Evolutionary conservation across 1,140 invertebrate species (phyloP).

Genomic region (Ditylenchus dipsaci): DNA sequence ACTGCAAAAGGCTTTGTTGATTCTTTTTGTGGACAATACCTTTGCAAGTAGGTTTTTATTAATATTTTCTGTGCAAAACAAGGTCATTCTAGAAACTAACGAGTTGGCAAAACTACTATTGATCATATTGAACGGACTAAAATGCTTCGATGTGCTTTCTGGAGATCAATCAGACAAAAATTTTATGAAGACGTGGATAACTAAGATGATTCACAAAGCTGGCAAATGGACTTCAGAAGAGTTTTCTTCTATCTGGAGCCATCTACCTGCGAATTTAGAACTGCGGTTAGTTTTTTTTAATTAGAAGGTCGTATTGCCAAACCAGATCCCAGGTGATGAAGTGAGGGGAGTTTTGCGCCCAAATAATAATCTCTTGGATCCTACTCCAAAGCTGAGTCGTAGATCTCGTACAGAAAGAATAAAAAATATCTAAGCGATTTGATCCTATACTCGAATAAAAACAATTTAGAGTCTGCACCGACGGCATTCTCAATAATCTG

Average conservation of each 20-base stretch:
- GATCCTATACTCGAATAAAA: no score
- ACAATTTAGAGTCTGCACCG: no score
- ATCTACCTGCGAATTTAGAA: no score
- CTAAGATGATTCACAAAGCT: not conserved
- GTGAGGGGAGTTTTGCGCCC: no score
- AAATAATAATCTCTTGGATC: no score
- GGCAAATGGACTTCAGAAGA: not conserved
- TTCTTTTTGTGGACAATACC: not conserved
- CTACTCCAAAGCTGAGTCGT: no score
- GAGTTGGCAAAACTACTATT: no score
- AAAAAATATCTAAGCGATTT: no score
- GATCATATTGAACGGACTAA: no score
- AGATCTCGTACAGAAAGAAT: no score
- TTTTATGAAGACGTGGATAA: not conserved
- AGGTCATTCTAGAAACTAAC: not conserved
- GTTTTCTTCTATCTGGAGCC: not conserved
- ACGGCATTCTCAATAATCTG: not conserved
- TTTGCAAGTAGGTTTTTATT: not conserved
- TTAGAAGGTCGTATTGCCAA: not conserved
- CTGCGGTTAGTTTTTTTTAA: constrained; percentile 3
- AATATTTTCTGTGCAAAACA: not conserved
- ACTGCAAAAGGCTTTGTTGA: not conserved
- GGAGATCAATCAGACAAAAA: not conserved
- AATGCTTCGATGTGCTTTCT: no score
- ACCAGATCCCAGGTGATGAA: no score